A percentile compares a stretch with the other conserved stretches of the same genome.
phyloP scores from a whole-genome alignment of 2,113 vertebrate species.

The Todiramphus chloris region DNA sequence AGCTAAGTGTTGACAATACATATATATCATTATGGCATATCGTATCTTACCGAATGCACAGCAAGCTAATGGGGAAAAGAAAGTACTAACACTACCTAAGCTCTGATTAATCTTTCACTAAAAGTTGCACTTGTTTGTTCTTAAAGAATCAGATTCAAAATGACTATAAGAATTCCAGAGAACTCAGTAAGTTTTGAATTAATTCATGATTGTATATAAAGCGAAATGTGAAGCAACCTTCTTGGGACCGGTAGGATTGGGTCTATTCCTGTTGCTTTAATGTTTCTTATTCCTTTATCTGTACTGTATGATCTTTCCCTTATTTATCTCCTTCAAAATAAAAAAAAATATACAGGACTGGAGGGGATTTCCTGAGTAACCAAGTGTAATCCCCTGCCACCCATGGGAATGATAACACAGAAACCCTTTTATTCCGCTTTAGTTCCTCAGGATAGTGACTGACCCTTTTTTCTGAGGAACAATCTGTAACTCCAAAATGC shows the following conservation, averaged over 20 bases:
- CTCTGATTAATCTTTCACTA: not conserved
- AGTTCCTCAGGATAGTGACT: not conserved
- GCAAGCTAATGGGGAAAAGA: not conserved
- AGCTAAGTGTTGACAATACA: not conserved
- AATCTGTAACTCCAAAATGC: not conserved
- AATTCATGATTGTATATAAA: not conserved
- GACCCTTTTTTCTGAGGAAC: not conserved
- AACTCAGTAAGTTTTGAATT: not conserved
- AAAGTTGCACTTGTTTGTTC: not conserved
- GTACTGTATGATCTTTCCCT: not conserved
- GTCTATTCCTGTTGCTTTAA: not conserved
- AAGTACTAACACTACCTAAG: not conserved
- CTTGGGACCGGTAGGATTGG: not conserved
- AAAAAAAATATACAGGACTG: not conserved
- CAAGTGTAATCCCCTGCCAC: not conserved
- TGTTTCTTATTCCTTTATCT: not conserved
- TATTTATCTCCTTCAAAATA: not conserved
- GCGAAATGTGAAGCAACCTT: not conserved
- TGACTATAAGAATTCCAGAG: not conserved
- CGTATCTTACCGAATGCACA: fast-evolving
- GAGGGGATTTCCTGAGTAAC: not conserved
- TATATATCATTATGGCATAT: too few relatives aligned
- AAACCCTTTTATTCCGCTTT: not conserved
- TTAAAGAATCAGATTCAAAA: not conserved
- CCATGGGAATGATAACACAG: not conserved